Conservation (phyloP, 2,113 vertebrate genomes). For the Carlito syrichta region DNA sequence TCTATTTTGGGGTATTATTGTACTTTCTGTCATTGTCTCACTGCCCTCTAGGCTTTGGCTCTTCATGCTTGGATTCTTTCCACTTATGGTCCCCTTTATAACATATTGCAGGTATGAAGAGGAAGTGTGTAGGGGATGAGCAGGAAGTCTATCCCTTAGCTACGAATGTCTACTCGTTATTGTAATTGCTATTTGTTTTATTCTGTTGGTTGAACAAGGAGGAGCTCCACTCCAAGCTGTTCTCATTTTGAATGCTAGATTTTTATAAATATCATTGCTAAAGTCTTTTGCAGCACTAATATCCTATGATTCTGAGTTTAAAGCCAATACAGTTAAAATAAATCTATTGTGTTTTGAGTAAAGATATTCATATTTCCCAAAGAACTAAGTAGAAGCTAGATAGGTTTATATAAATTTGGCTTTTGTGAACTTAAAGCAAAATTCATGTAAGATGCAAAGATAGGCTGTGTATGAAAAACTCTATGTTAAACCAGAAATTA, state of each 20-base stretch:
- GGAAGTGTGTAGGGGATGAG: neutral
- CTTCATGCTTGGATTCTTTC: neutral
- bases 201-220: neutral
- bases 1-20: neutral
- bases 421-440: neutral
- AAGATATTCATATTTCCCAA: neutral
- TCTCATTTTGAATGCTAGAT: neutral
- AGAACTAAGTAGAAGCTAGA: neutral
- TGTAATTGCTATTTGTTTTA: neutral
- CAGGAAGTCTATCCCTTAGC: neutral
- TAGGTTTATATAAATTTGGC: neutral
- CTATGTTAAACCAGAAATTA: neutral
- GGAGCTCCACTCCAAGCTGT: neutral
- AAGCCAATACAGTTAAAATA: slow-evolving; percentile 1
- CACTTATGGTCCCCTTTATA: neutral
- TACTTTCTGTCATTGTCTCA: neutral
- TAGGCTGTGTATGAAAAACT: neutral
- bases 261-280: neutral
- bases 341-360: neutral
- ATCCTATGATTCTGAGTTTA: slow-evolving; percentile 17
- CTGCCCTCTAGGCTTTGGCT: neutral
- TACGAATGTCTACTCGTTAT: neutral
- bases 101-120: neutral
- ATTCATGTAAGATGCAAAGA: neutral
- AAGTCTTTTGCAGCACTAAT: neutral